Evolutionary conservation across 1,140 invertebrate species (phyloP).

Genomic region (Cydia splendana): DNA sequence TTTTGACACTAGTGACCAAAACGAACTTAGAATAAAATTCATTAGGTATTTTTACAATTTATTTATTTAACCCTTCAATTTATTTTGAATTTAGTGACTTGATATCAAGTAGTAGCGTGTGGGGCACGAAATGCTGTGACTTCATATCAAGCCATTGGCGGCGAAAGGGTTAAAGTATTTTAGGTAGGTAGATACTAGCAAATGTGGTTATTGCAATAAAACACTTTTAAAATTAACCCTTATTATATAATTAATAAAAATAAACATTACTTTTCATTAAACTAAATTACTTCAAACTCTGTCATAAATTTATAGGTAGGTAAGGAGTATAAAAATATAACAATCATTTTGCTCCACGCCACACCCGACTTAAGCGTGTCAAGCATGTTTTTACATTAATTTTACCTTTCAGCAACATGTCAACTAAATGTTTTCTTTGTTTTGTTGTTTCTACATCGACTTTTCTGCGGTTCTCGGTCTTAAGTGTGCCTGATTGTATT

Average conservation of each 20-base stretch:
- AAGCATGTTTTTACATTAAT: background rate
- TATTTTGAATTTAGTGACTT: no score
- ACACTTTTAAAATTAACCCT: background rate
- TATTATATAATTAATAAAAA: constrained; percentile 7
- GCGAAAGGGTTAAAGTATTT: no score
- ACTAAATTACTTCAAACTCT: constrained; percentile 3
- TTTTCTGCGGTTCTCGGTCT: constrained; percentile 10
- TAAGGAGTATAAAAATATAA: constrained; percentile 17
- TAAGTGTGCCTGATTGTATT: constrained; percentile 19
- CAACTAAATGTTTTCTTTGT: constrained; percentile 8
- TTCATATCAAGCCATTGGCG: no score
- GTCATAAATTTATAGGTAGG: background rate
- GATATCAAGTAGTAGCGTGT: no score
- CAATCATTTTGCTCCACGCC: constrained; percentile 15
- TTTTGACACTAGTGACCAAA: background rate
- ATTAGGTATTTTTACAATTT: no score
- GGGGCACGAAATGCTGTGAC: no score
- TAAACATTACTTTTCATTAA: constrained; percentile 18
- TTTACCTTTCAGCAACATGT: constrained; percentile 1
- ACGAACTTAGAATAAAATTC: no score
- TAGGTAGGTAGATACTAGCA: no score
- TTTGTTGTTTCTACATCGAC: constrained; percentile 19
- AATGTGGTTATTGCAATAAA: no score
- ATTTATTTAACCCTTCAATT: no score
- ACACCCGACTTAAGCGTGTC: no score